Base-by-base conservation (phyloP, 2,113 vertebrate genomes). In the Dicerorhinus sumatrensis region DNA sequence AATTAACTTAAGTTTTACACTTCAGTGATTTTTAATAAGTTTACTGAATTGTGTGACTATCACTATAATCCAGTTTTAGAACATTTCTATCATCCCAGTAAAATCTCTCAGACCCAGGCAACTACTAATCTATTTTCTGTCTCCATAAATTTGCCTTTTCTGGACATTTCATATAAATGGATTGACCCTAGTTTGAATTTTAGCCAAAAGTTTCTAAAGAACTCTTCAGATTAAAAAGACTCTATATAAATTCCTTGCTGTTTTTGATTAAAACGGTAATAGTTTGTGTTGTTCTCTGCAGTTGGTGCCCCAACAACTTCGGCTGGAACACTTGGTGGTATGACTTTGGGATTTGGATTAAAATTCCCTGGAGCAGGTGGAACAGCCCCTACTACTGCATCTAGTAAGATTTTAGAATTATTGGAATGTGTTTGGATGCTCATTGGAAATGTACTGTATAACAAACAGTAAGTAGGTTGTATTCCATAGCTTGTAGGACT, bases 271-370 rank as follows among this genome's bases (percentile, higher is more conserved):
- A 95, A 89, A 69, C 65, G 13, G 4, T 89, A 89, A 91, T 89
- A 76, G 48, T 63, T 75, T 90, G 56, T 96, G n/a, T 97, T 95
- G 5, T 87, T 97, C 27, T 96, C n/a, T 80, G 39, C 63, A 96
- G 92, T 93, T 96, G 72, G 39, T 63, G 6, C 39, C 31, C 77
- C 39, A 73, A 29, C 39, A 95, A 82, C 33, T 94, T 92, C 39
- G 3, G 81, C 97, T 33, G 96, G 96, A 81, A 95, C 96, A 65
- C 5, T 96, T 70, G 54, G 39, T 69, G 93, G 89, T 63, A 97
- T 98, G 29, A 93, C 84, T 0, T 94, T 97, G n/a, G 96, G 96
- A 33, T 98, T 98, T 98, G 97, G 96, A 94, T 76, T 98, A n/a
- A 98, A 98, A 81, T 81, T 86, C 31, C 87, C 94, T 94, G 97